Evolutionary conservation across 2,888 invertebrate species (phyloP).

Genomic region (Xylota segnis): DNA sequence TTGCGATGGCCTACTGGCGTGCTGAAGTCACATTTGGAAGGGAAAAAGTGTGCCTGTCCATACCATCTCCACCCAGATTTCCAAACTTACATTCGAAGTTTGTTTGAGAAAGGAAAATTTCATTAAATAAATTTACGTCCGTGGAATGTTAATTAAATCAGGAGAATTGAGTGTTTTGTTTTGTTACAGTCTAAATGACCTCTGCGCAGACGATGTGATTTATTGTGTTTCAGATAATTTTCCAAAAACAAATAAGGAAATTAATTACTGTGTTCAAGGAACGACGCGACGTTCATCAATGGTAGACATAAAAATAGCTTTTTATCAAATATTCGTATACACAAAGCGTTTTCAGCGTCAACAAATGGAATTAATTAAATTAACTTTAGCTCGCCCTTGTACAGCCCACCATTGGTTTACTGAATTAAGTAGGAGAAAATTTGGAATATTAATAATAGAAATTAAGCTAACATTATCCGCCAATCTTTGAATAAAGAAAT

Average conservation of each 20-base stretch:
- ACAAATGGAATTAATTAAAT: no score
- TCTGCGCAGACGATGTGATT: constrained; percentile 43
- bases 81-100: background rate
- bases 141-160: constrained; percentile 72
- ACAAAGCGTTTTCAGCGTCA: no score
- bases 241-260: constrained; percentile 19
- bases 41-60: constrained; percentile 37
- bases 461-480: background rate
- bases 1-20: constrained; percentile 58
- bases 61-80: constrained; percentile 65
- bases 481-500: constrained; percentile 27
- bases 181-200: constrained; percentile 47
- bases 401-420: no score
- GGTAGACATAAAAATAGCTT: background rate
- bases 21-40: constrained; percentile 43
- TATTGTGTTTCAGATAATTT: constrained; percentile 29
- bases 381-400: no score
- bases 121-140: constrained; percentile 28
- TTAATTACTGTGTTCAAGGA: constrained; percentile 28
- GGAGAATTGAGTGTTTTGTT: constrained; percentile 45
- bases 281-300: constrained; percentile 11
- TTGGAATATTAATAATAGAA: background rate
- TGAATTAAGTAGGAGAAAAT: background rate
- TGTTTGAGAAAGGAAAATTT: background rate
- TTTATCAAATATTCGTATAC: background rate